Base-by-base conservation (phyloP, 2,888 invertebrate species). In the Chymomyza caudatula region DNA sequence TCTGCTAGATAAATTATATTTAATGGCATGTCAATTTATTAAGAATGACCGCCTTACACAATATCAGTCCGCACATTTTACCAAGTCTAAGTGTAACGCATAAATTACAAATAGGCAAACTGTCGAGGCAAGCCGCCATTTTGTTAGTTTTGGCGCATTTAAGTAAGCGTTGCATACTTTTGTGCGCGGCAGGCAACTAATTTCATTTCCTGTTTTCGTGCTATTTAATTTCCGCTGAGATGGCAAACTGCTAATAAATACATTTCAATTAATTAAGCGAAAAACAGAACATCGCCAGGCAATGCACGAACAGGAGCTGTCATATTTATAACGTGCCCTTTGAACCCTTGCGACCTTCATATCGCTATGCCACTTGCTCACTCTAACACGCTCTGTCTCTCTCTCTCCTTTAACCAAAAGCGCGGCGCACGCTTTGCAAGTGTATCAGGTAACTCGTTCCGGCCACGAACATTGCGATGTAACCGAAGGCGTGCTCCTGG, bases 381-480 rank as follows among this genome's bases (percentile, higher is more conserved):
- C 20, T 51, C 4, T 49, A 49, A n/a, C 15, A 13, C 3, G 44
- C 37, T 37, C 23, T 54, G 8, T 22, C 20, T 29, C n/a, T 51
- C 5, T 0, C 23, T 57, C 49, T 37, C 37, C 43, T 54, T 63
- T 11, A 37, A 42, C 17, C 4, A 17, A 15, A 56, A 81, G 86
- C 63, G 66, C 78, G 92, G 93, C 89, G 67, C 93, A 93, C 83
- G 92, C 92, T 70, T 91, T 92, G 54, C 91, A 93, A 62, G 94
- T 94, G 73, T 94, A 94, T 89, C 93, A 94, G 89, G 94, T 94
- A 84, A 94, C 94, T 61, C 92, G 94, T 55, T 93, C 93, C 77
- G 94, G 94, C 3, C 93, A 94, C 89, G 94, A 94, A 85, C 93
- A 93, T 85, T 94, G 94, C 88, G 94, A 94, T 88, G 92, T 93